Evolutionary conservation across 2,888 invertebrate genomes (phyloP), one percentile per base, ranked within the genome.

Genomic region (Stenodema calcarata): DNA sequence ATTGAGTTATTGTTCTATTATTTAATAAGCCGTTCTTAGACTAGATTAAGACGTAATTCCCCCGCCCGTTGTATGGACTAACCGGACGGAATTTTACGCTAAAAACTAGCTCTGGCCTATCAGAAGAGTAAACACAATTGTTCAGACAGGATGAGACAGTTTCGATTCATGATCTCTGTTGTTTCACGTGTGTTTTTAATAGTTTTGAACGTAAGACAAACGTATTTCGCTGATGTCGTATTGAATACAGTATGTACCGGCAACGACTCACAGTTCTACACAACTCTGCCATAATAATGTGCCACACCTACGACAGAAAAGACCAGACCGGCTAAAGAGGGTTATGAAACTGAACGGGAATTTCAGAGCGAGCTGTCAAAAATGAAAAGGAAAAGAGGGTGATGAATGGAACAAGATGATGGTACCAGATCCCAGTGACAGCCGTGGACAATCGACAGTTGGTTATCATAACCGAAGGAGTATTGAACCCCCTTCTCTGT

Each of bases 341-440:
- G 69, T 82, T 82, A 69, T 82, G 82, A 82, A 82, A 82, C 69
- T 47, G 69, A 30, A 69, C 82, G 82, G 82, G 69, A 82, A 41
- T 82, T 78, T 82, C 69, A 69, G 69, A 82, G 82, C 82, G 82
- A 82, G 41, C 69, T 82, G 82, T 82, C 82, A 82, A 82, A 82
- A 82, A 30, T 82, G 82, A 82, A 82, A 62, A 69, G 82, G 82
- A 79, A 79, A 47, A 35, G 54, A 69, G 82, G 30, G 54, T 82
- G 82, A 82, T 82, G 82, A 82, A 82, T 82, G 42, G 82, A 82
- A 69, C 82, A 82, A 82, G 82, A 82, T 82, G 82, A 82, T 82
- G 62, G 62, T 82, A 82, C 82, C 80, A 82, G 82, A 69, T 82
- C 69, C 69, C 62, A 54, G 82, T 82, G 82, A 82, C 82, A 82